A percentile compares a stretch with the other conserved stretches of the same genome.
Conservation (phyloP, 2,888 invertebrate species). For the Oeneis ivallda region DNA sequence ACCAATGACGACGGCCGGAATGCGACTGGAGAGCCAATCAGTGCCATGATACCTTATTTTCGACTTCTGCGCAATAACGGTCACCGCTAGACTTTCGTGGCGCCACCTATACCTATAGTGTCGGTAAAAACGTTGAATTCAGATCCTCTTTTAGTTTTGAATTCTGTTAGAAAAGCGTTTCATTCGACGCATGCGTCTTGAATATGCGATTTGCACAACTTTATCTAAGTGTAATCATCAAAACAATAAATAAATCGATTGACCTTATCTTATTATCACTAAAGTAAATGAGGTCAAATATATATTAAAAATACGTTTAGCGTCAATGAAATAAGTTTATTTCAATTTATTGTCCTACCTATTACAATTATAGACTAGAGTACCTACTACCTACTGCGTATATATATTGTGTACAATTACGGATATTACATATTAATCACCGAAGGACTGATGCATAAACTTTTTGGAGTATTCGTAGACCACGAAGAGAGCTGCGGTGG, state of each 20-base stretch:
- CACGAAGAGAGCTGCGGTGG: slow-evolving; percentile 96
- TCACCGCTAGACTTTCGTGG: no score
- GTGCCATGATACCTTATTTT: no score
- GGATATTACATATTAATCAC: slow-evolving; percentile 63
- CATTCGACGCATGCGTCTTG: no score
- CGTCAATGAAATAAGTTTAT: slow-evolving; percentile 9
- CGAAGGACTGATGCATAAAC: slow-evolving; percentile 80
- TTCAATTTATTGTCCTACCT: slow-evolving; percentile 1
- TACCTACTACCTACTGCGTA: not conserved
- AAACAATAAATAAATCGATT: not conserved
- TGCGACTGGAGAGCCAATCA: no score
- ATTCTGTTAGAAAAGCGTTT: no score
- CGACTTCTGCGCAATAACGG: no score
- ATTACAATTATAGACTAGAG: slow-evolving; percentile 2
- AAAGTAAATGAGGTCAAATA: slow-evolving; percentile 26
- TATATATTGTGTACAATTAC: not conserved
- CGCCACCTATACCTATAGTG: no score
- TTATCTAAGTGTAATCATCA: slow-evolving; percentile 28
- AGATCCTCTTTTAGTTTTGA: no score
- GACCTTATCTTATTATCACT: slow-evolving; percentile 29
- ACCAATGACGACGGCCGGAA: no score
- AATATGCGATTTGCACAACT: no score
- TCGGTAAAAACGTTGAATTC: no score
- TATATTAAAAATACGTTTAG: slow-evolving; percentile 20
- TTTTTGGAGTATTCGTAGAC: slow-evolving; percentile 97